Evolutionary conservation across 1,140 invertebrate genomes (phyloP), one percentile per base, ranked within the genome.

Genomic region (Eumeta japonica): DNA sequence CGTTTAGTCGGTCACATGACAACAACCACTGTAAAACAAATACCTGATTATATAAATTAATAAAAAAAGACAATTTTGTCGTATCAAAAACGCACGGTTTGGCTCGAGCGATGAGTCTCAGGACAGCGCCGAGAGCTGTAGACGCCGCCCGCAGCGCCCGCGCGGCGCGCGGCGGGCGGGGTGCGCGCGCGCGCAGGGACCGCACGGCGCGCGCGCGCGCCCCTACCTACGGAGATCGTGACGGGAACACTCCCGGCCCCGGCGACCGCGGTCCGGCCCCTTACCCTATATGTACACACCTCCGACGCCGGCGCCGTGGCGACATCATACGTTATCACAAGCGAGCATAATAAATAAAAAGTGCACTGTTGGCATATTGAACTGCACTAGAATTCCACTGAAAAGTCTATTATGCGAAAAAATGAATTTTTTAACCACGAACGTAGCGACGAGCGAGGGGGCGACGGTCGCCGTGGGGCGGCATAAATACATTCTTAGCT

Each of bases 1-100:
- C 65, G 65, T 55, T 67, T 67, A 71, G 63, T 74, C 63, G 70
- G 71, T 71, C 68, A 73, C 66, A 71, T 70, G 63, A 52, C 51
- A 55, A 55, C 43, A 49, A 67, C 68, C 55, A 68, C 62, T 64
- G 58, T 70, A 63, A 18, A 64, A 7, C 5, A 7, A 24, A 7
- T 7, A 7, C 20, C 5, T 24, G n/a, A 24, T 24, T 24, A 24
- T 24, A n/a, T 24, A 24, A n/a, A 24, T 24, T 24, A 24, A 7
- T 24, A 24, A 5, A 24, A 24, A n/a, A n/a, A n/a, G n/a, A n/a
- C n/a, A n/a, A 24, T 24, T 24, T 5, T 24, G n/a, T 24, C 20
- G 5, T 24, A 24, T 24, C n/a, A 24, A 7, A 7, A 24, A 24
- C 20, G 20, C 20, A 24, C 20, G 20, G 20, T 24, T 24, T 24